Base-by-base conservation (phyloP, 1,140 invertebrate genomes). In the Samia ricini region DNA sequence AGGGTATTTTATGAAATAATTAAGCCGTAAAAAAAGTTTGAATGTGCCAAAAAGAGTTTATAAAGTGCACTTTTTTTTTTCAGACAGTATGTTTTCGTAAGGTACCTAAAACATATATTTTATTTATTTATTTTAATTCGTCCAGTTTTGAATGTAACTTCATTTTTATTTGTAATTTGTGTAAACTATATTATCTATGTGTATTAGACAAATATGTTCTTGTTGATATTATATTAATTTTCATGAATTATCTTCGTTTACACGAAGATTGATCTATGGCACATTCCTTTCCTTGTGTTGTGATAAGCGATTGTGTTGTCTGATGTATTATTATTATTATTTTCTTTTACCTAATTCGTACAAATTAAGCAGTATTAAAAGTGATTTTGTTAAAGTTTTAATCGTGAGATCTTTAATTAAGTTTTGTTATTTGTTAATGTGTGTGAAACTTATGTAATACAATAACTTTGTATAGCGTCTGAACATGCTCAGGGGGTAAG, bases 331-430 rank as follows among this genome's bases (percentile, higher is more conserved):
- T 48, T 48, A 48, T 15, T 48, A 48, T 48, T 15, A 70, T 74
- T 82, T 77, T 71, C 20, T 57, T 81, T 87, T 82, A 86, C 84
- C 83, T 88, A 87, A 85, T 88, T 85, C 82, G 88, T 90, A 88
- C 88, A 90, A 90, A 90, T 86, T 83, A 82, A 57, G 88, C 83
- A 85, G 88, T 85, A 89, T 89, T 90, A 89, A 90, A 80, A 83
- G 85, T 90, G 88, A 90, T 90, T 90, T 90, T 90, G 85, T 90
- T 90, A 90, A 90, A 83, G 85, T 88, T 90, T 82, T 90, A 82
- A 88, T 84, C 83, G 85, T 88, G 63, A 85, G 64, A 76, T 84
- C 85, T 69, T 67, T 88, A 86, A 84, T 88, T 90, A 88, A 88
- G 85, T 90, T 88, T 82, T 89, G 88, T 90, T 90, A 87, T 88